Evolutionary conservation across 2,888 invertebrate genomes (phyloP), one percentile per base, ranked within the genome.

Genomic region (Agelastica alni): DNA sequence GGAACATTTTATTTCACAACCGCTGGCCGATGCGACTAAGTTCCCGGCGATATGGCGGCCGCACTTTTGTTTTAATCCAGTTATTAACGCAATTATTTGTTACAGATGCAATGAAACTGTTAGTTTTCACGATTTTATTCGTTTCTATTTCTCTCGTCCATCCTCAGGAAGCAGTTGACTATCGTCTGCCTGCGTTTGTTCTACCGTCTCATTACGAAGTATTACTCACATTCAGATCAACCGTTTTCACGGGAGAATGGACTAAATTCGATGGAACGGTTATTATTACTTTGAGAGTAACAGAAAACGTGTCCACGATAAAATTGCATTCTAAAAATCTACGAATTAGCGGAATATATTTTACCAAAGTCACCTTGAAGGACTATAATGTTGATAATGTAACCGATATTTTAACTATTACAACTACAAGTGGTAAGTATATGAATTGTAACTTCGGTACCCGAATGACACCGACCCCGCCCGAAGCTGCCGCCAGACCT

Each of bases 321-420:
- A 20, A 46, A 16, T 22, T 60, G 3, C 60, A 60, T 39, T 52
- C 53, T 1, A 34, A 51, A 36, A 18, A 17, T 2, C 37, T 55
- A 5, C 32, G 13, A 3, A 43, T 54, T 12, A 14, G 2, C 2
- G 37, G 4, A 13, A 9, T 51, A 4, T n/a, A n/a, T n/a, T n/a
- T n/a, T n/a, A n/a, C n/a, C n/a, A n/a, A n/a, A n/a, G n/a, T n/a
- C n/a, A 42, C 36, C 10, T 51, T 54, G 7, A 28, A 31, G 10
- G 17, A n/a, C 9, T 51, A 43, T 20, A 9, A 30, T 12, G 6
- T 56, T 9, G 42, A 60, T 12, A 28, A 39, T 6, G 36, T n/a
- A 9, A 58, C 55, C n/a, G 47, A 60, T n/a, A 53, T 56, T 16
- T 16, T 60, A 41, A 54, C 44, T 10, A 43, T 60, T 20, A 44